Evolutionary conservation across 2,888 invertebrate species (phyloP).

Genomic region (Dynastes grantii): DNA sequence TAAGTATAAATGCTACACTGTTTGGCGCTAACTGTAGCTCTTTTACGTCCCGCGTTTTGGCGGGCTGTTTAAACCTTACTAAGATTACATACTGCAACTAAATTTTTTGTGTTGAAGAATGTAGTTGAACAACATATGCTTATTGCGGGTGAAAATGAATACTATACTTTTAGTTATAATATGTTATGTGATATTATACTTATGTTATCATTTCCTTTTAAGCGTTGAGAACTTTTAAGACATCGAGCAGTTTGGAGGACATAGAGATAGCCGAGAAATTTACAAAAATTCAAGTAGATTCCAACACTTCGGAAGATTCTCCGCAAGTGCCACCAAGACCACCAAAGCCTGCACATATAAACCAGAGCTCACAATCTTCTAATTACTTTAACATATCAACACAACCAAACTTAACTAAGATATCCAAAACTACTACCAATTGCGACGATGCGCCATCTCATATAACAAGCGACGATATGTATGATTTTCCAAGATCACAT

Average conservation of each 20-base stretch:
- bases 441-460: constrained; percentile 9
- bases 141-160: no score
- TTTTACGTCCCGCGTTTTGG: no score
- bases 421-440: constrained; percentile 42
- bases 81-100: no score
- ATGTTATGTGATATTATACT: not conserved
- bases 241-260: constrained; percentile 29
- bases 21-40: no score
- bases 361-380: constrained; percentile 63
- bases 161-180: no score
- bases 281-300: constrained; percentile 55
- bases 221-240: constrained; percentile 70
- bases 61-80: no score
- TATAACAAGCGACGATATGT: constrained; percentile 74
- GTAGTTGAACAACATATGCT: no score
- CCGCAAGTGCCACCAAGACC: constrained; percentile 78
- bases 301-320: constrained; percentile 59
- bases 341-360: constrained; percentile 80
- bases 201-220: not conserved
- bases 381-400: constrained; percentile 70
- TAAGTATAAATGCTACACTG: no score
- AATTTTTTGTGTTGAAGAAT: no score
- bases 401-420: constrained; percentile 39
- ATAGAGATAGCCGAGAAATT: constrained; percentile 43
- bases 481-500: constrained; percentile 82